phyloP scores from a whole-genome alignment of 2,113 vertebrate species.

The Alligator mississippiensis region DNA sequence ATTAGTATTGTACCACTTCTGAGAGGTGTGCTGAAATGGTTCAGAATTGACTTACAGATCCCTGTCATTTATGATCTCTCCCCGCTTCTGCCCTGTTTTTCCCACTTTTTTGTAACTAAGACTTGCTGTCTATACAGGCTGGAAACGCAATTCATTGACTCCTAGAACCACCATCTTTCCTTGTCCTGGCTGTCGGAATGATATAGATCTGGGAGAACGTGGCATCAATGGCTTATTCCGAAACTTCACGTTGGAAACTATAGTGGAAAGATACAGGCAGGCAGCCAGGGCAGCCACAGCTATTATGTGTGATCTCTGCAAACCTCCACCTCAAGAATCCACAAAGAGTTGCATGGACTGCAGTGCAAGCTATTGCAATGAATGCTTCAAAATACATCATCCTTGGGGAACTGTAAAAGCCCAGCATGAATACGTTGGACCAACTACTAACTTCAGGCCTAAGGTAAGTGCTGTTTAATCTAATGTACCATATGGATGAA shows the following conservation, averaged over 20 bases:
- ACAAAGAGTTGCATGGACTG: slow-evolving; percentile 99
- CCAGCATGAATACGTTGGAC: slow-evolving; percentile 95
- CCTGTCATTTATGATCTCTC: neutral
- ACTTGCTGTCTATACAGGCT: slow-evolving; percentile 85
- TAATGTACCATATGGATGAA: neutral
- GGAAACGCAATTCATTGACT: slow-evolving; percentile 91
- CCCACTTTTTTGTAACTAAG: slow-evolving; percentile 68
- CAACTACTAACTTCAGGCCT: slow-evolving; percentile 95
- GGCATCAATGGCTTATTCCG: slow-evolving; percentile 96
- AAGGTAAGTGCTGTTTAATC: slow-evolving; percentile 79
- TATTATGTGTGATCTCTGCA: slow-evolving; percentile 96
- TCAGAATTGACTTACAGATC: neutral
- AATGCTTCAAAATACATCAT: slow-evolving; percentile 96
- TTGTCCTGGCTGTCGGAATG: slow-evolving; percentile 93
- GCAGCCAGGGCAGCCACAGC: slow-evolving; percentile 93
- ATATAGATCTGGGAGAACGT: slow-evolving; percentile 95
- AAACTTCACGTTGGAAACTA: slow-evolving; percentile 96
- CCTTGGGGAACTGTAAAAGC: slow-evolving; percentile 96
- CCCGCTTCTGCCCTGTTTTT: neutral
- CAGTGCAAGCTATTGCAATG: slow-evolving; percentile 95
- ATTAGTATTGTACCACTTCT: slow-evolving; percentile 1
- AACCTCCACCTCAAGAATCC: slow-evolving; percentile 93
- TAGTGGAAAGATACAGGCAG: slow-evolving; percentile 95
- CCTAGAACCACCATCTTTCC: slow-evolving; percentile 88
- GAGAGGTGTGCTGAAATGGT: neutral